Evolutionary conservation across 2,888 invertebrate species (phyloP).

Genomic region (Chalcis sispes): DNA sequence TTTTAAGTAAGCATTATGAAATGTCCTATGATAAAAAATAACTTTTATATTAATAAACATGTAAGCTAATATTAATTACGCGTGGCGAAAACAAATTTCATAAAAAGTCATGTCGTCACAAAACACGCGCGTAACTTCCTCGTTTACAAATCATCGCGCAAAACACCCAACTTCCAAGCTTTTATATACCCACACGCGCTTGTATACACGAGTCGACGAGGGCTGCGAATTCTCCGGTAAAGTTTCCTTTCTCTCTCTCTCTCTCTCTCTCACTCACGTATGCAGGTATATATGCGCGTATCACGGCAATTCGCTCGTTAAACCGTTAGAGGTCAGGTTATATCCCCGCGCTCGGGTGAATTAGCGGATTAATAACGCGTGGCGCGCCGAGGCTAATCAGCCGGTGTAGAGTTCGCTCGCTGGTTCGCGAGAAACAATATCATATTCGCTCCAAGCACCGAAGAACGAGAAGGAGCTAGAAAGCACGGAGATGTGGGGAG

Average conservation of each 20-base stretch:
- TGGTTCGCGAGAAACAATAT: slow-evolving; percentile 50
- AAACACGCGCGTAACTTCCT: too few species aligned
- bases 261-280: neutral
- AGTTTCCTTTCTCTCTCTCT: neutral
- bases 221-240: neutral
- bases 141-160: too few species aligned
- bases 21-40: too few species aligned
- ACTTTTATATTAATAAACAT: too few species aligned
- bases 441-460: slow-evolving; percentile 37
- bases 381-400: slow-evolving; percentile 63
- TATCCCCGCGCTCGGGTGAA: slow-evolving; percentile 54
- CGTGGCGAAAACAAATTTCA: too few species aligned
- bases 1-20: too few species aligned
- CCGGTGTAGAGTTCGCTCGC: slow-evolving; percentile 71
- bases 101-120: too few species aligned
- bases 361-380: slow-evolving; percentile 75
- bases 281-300: neutral
- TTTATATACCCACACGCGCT: neutral
- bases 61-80: too few species aligned
- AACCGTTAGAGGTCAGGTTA: slow-evolving; percentile 46
- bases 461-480: too few species aligned
- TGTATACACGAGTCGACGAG: neutral
- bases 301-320: slow-evolving; percentile 40
- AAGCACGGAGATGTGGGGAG: neutral
- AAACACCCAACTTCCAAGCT: neutral